Evolutionary conservation across 92 coral and sea anemone genomes (phyloP).

Genomic region (Zoanthus sociatus): DNA sequence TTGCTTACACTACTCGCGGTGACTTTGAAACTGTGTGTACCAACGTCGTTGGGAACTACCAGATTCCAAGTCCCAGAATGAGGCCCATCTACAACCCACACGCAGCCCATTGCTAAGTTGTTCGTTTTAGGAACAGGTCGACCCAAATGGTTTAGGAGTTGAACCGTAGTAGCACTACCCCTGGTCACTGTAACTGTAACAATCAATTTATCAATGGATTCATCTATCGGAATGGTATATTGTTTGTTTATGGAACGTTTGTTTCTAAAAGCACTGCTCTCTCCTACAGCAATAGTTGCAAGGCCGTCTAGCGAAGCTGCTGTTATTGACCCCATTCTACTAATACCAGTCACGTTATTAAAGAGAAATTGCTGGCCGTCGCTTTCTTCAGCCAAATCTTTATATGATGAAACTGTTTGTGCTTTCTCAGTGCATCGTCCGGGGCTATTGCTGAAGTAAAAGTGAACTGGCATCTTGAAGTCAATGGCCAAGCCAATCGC

Average conservation of each 20-base stretch:
- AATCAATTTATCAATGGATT: slow-evolving; percentile 65
- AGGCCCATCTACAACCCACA: slow-evolving; percentile 65
- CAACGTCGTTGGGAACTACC: slow-evolving; percentile 58
- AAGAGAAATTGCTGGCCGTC: slow-evolving; percentile 74
- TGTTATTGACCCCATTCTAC: slow-evolving; percentile 51
- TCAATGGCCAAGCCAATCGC: slow-evolving; percentile 69
- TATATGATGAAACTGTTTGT: slow-evolving; percentile 29
- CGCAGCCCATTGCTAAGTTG: slow-evolving; percentile 58
- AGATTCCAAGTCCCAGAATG: slow-evolving; percentile 65
- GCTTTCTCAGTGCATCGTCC: slow-evolving; percentile 47
- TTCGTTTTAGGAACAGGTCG: slow-evolving; percentile 31
- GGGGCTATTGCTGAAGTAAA: slow-evolving; percentile 65
- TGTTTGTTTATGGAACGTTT: slow-evolving; percentile 26
- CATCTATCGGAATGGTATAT: slow-evolving; percentile 79
- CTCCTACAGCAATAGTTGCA: slow-evolving; percentile 68
- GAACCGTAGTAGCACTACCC: slow-evolving; percentile 30
- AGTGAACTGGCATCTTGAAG: slow-evolving; percentile 65
- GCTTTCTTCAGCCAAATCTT: slow-evolving; percentile 59
- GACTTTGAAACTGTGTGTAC: slow-evolving; percentile 81
- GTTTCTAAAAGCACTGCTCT: background rate
- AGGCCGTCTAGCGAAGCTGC: slow-evolving; percentile 68
- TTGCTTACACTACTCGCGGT: slow-evolving; percentile 66
- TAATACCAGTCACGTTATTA: slow-evolving; percentile 54
- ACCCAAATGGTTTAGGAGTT: slow-evolving; percentile 64
- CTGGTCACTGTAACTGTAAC: slow-evolving; percentile 64